phyloP scores from a whole-genome alignment of 2,113 vertebrate genomes.

The Lagopus leucura region DNA sequence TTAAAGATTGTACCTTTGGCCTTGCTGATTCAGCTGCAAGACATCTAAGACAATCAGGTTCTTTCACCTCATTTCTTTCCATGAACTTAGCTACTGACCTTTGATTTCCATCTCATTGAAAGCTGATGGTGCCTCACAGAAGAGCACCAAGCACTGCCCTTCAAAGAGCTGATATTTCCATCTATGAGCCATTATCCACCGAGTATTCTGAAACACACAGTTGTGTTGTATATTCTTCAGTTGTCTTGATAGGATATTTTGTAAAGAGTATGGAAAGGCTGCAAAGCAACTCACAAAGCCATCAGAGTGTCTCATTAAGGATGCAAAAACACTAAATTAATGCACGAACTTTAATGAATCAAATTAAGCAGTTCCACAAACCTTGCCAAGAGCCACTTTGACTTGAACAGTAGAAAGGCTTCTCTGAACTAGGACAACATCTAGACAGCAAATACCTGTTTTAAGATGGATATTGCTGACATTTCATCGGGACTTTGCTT shows the following conservation, averaged over 20 bases:
- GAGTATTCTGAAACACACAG: accelerated
- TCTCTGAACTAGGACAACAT: neutral
- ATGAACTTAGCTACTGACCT: neutral
- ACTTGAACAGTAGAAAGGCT: neutral
- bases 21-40: conserved; percentile 53
- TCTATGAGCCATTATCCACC: accelerated
- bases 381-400: neutral
- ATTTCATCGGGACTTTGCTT: neutral
- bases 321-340: neutral
- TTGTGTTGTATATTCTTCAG: accelerated
- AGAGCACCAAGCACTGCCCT: neutral
- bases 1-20: conserved; percentile 11
- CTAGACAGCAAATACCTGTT: neutral
- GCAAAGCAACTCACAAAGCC: neutral
- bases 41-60: neutral
- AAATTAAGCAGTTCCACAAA: neutral
- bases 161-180: no score
- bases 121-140: neutral
- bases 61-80: conserved; percentile 16
- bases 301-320: neutral
- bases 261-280: neutral
- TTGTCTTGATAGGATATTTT: neutral
- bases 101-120: neutral
- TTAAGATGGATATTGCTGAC: neutral
- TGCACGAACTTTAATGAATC: neutral